Base-by-base conservation (phyloP, 2,113 vertebrate genomes). In the Calidris pugnax region DNA sequence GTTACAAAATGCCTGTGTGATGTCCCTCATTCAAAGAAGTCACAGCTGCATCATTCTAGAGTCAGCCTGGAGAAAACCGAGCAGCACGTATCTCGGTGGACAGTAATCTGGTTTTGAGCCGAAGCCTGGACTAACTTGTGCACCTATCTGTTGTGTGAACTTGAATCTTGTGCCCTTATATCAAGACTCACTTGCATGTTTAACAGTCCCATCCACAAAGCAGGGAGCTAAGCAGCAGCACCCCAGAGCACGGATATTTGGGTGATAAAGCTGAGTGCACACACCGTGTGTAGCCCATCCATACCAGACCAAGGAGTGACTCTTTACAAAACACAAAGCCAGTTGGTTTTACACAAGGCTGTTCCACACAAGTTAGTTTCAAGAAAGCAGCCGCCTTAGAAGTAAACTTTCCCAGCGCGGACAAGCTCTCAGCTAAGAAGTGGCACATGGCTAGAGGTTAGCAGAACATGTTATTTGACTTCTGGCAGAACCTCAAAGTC, bases 401-500 rank as follows among this genome's bases (percentile, higher is more conserved):
- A 84, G 37, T 37, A 66, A 89, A 63, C 43, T 64, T 75, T 74
- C 56, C 64, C 80, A 90, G 67, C 2, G 19, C 47, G 73, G 63
- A 53, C 50, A 45, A 73, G 86, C 59, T 62, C 59, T 93, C 41
- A 35, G 68, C 55, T 81, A 74, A 71, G 86, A 81, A 80, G 55
- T 1, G 6, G 68, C 84, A 74, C 68, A 87, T 13, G 18, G 68
- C 69, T 87, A 33, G 86, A 57, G 45, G 78, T 80, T 62, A 83
- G 51, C 41, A 77, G 82, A 83, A 16, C 9, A n/a, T 37, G 37
- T 59, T 74, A 59, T 35, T 67, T 84, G 75, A 90, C 74, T 80
- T 73, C 90, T 93, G 88, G 93, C 85, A 94, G 75, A 85, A 67
- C 67, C 47, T 96, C 72, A 92, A 95, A 92, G 92, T 16, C 45